Conservation (phyloP, 2,888 invertebrate genomes). For the Aleiodes leptofemur region DNA sequence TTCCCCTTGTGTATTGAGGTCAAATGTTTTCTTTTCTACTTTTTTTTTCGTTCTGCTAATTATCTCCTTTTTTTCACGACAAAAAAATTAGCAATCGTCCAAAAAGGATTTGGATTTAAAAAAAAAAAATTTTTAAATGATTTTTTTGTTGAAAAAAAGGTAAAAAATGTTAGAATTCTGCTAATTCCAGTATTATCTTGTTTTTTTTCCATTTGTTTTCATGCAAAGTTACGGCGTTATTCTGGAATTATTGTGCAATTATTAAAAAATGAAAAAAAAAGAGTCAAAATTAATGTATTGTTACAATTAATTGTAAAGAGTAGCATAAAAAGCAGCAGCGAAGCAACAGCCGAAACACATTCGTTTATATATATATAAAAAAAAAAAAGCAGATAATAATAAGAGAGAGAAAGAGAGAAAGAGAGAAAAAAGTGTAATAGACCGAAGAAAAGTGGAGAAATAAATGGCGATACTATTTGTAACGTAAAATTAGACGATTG, state of each 20-base stretch:
- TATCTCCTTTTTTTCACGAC: too few relatives aligned
- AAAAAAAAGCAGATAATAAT: slow-evolving; percentile 3
- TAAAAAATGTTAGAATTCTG: too few relatives aligned
- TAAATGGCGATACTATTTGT: slow-evolving; percentile 27
- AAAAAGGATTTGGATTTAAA: too few relatives aligned
- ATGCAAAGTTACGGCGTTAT: too few relatives aligned
- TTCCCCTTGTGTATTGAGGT: not conserved
- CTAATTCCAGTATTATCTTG: too few relatives aligned
- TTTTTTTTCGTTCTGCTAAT: too few relatives aligned
- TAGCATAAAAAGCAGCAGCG: slow-evolving; percentile 46
- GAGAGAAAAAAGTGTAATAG: slow-evolving; percentile 10
- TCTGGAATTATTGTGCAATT: too few relatives aligned
- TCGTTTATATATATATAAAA: slow-evolving; percentile 20
- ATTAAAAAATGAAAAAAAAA: too few relatives aligned
- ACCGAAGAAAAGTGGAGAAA: slow-evolving; percentile 2
- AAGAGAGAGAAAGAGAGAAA: slow-evolving; percentile 7
- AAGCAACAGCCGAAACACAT: slow-evolving; percentile 47
- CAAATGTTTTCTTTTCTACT: not conserved
- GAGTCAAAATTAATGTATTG: not conserved
- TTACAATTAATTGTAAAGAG: slow-evolving; percentile 25
- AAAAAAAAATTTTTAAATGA: too few relatives aligned
- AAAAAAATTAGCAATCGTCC: too few relatives aligned
- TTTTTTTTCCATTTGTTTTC: too few relatives aligned
- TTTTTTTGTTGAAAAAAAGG: too few relatives aligned
- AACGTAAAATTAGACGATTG: slow-evolving; percentile 29